These are phyloP conservation scores for Equus quagga DNA, from an alignment of 2,113 vertebrate genomes.

Conservation along the genomic window DNA sequence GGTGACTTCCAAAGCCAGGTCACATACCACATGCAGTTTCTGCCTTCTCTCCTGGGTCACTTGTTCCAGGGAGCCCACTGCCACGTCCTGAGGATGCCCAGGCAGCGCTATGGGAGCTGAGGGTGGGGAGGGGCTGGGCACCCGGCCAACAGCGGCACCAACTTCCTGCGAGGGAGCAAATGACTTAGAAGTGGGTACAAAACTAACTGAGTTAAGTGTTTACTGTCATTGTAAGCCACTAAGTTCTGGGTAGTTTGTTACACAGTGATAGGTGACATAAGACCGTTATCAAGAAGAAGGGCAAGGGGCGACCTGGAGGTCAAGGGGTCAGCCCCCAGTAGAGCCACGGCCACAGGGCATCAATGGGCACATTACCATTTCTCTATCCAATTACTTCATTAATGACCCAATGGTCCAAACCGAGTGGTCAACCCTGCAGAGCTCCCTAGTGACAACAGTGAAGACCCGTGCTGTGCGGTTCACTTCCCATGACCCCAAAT, in stretches of 20 bases:
- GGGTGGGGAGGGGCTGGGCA: background rate
- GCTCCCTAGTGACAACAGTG: background rate
- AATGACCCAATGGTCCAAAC: no score
- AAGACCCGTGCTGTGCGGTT: background rate
- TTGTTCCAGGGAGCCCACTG: accelerated
- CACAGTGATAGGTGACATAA: background rate
- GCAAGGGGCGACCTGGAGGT: background rate
- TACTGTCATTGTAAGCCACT: background rate
- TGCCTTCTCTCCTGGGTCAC: background rate
- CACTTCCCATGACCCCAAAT: background rate
- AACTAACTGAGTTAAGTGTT: background rate
- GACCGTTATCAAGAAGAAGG: background rate
- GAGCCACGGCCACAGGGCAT: background rate
- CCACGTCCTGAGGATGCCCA: background rate
- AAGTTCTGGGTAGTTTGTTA: background rate
- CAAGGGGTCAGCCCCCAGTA: background rate
- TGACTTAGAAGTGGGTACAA: background rate
- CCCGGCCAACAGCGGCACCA: background rate
- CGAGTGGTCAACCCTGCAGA: background rate
- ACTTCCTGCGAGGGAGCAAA: background rate
- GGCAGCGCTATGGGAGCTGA: background rate
- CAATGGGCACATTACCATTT: background rate
- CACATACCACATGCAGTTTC: background rate
- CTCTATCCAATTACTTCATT: background rate
- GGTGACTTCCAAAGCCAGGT: background rate